Base-by-base conservation (phyloP, 2,113 vertebrate genomes). In the Burhinus bistriatus region DNA sequence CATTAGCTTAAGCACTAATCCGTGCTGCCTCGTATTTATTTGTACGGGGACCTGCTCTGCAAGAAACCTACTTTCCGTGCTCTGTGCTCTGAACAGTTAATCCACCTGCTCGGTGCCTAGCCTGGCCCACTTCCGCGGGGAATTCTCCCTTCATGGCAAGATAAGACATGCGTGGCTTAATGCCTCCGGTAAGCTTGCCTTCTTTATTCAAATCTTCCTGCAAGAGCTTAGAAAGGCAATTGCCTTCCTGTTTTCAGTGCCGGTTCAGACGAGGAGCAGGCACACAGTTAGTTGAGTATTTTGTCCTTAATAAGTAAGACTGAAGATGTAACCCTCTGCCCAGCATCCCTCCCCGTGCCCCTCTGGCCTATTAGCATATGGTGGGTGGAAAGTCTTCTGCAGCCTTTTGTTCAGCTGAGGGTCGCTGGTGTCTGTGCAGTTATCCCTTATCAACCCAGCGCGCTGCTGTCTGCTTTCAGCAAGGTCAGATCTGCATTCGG, bases 41-140 rank as follows among this genome's bases (percentile, higher is more conserved):
- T 79, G 84, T 49, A 2, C 12, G 91, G 58, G 83, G 94, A 95
- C 84, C 70, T 93, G 96, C 94, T 80, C 89, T 91, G 78, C 91
- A 83, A 80, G 96, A 70, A 86, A 95, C 64, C 91, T 93, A 11
- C 51, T 97, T 96, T 86, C 91, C 82, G 86, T 93, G 87, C 59
- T 72, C 84, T 89, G 91, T 83, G 32, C 87, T 80, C 86, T 29
- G 84, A 95, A 95, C 84, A 75, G 91, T 96, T 97, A 96, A 95
- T 95, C 87, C 94, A 95, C 97, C 95, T 97, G 96, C 93, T 94
- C 3, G 0, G 30, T 87, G 75, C 66, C 78, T 13, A 27, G n/a
- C 87, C 84, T 21, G 42, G 64, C 79, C 62, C 75, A 23, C 76
- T 92, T 71, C 83, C 20, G 0, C 1, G 3, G 73, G 69, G 61